A percentile compares a stretch with the other conserved stretches of the same genome.
These are phyloP conservation scores for Caranx melampygus DNA, from an alignment of 2,113 vertebrate species.

Conservation along the genomic window DNA sequence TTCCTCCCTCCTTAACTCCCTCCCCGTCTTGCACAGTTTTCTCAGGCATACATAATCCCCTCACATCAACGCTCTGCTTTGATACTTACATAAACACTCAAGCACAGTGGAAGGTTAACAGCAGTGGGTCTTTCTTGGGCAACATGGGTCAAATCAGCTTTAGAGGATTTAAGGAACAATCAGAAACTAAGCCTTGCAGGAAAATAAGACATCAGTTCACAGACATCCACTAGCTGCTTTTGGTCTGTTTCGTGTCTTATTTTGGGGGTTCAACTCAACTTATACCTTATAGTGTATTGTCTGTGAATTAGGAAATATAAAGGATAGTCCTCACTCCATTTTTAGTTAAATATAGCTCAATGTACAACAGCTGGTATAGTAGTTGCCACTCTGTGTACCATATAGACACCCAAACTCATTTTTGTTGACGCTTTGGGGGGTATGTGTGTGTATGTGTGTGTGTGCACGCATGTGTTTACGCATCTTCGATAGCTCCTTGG, in stretches of 20 bases:
- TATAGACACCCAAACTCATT: not conserved
- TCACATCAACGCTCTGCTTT: conserved; percentile 46
- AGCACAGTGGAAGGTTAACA: conserved; percentile 45
- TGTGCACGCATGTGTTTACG: too few species aligned
- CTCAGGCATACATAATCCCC: conserved; percentile 40
- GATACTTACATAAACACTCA: conserved; percentile 46
- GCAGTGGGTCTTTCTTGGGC: conserved; percentile 57
- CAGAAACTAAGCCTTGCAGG: conserved; percentile 46
- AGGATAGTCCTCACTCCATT: not conserved
- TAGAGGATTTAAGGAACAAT: conserved; percentile 62
- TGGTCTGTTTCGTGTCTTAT: not conserved
- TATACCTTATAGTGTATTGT: not conserved
- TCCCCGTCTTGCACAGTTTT: not conserved
- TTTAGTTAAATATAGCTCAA: conserved; percentile 14
- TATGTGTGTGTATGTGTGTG: too few species aligned
- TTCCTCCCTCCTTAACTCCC: not conserved
- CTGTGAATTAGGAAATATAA: not conserved
- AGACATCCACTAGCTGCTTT: conserved; percentile 19
- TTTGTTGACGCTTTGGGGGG: not conserved
- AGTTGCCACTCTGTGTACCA: not conserved
- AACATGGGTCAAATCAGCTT: conserved; percentile 56
- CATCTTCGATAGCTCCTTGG: too few species aligned
- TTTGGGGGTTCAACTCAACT: not conserved
- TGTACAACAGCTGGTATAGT: not conserved
- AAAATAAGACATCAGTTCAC: conserved; percentile 30